Conservation (phyloP, 2,113 vertebrate species). For the Prochilodus magdalenae region DNA sequence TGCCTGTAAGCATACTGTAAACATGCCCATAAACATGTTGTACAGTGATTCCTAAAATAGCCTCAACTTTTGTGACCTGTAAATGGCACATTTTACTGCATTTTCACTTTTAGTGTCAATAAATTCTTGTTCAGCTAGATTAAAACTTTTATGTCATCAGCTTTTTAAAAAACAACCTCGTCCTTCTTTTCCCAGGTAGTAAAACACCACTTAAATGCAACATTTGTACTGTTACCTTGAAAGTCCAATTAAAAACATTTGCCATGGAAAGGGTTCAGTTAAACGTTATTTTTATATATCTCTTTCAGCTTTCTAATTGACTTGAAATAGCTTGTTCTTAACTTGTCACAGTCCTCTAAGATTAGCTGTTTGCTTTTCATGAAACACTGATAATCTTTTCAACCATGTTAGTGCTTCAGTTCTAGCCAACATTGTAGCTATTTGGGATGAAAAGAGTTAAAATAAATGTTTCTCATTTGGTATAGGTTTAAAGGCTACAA, state of each 20-base stretch:
- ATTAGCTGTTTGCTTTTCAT: not conserved
- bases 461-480: not conserved
- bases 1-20: slow-evolving; percentile 51
- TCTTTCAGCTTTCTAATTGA: not conserved
- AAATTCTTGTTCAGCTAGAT: slow-evolving; percentile 34
- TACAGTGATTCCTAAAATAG: slow-evolving; percentile 55
- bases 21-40: slow-evolving; percentile 56
- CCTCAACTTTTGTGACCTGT: slow-evolving; percentile 31
- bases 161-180: slow-evolving; percentile 18
- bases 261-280: not conserved
- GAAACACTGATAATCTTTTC: not conserved
- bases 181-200: slow-evolving; percentile 34
- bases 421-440: not conserved
- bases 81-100: slow-evolving; percentile 47
- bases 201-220: slow-evolving; percentile 38
- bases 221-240: slow-evolving; percentile 27
- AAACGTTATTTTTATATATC: not conserved
- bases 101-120: slow-evolving; percentile 53
- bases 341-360: not conserved
- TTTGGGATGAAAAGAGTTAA: not conserved
- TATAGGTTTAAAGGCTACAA: not conserved
- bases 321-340: not conserved
- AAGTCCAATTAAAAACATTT: slow-evolving; percentile 20
- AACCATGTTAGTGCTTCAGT: not conserved
- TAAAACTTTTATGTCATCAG: slow-evolving; percentile 31